Conservation (phyloP, 1,140 invertebrate species). For the Drosophila bifasciata region DNA sequence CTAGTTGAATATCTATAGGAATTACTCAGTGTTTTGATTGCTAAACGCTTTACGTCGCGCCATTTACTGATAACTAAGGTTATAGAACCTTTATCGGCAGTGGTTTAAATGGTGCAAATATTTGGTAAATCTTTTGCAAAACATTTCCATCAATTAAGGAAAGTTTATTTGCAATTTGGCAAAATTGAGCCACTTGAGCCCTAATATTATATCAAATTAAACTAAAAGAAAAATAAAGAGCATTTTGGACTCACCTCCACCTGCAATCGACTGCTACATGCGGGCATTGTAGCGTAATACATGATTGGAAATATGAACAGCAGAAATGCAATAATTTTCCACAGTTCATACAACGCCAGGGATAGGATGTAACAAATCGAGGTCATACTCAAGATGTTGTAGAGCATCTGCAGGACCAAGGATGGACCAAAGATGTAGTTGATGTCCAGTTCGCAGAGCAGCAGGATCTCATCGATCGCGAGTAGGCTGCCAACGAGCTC, state of each 20-base stretch:
- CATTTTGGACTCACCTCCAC: conserved; percentile 12
- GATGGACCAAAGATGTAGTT: conserved; percentile 10
- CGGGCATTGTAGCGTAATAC: background rate
- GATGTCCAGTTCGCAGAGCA: conserved; percentile 1
- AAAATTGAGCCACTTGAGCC: too few relatives aligned
- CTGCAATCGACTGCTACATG: background rate
- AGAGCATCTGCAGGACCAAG: conserved; percentile 1
- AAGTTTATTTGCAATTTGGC: background rate
- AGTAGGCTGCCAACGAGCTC: background rate
- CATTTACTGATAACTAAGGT: too few relatives aligned
- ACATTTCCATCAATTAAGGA: too few relatives aligned
- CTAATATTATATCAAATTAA: too few relatives aligned
- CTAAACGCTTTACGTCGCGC: too few relatives aligned
- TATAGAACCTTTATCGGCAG: too few relatives aligned
- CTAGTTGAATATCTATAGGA: too few relatives aligned
- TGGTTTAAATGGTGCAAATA: too few relatives aligned
- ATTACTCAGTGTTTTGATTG: too few relatives aligned
- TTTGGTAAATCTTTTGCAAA: too few relatives aligned
- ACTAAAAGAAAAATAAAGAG: background rate
- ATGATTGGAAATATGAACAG: background rate
- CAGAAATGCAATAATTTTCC: background rate
- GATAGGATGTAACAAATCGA: background rate
- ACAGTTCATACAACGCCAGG: background rate
- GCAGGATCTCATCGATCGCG: conserved; percentile 1
- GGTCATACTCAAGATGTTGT: background rate